These are phyloP conservation scores for Psilopogon haemacephalus DNA, from an alignment of 2,113 vertebrate species.

Conservation along the genomic window DNA sequence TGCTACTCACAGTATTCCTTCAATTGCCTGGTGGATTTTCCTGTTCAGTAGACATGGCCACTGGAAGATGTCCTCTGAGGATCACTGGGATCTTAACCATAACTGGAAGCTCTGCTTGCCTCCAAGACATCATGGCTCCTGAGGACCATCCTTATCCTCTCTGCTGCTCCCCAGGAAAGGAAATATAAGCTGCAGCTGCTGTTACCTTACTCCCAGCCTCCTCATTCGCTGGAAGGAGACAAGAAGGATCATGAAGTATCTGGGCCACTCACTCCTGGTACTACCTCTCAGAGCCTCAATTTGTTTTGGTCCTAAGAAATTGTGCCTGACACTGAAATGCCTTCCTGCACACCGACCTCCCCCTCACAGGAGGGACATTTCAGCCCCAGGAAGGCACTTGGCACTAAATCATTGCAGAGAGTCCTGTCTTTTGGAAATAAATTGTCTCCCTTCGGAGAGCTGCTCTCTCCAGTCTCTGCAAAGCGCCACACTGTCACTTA, in stretches of 20 bases:
- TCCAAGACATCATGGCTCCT: not conserved
- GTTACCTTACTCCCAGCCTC: not conserved
- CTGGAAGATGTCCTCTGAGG: not conserved
- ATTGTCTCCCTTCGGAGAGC: slow-evolving; percentile 44
- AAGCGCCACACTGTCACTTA: slow-evolving; percentile 56
- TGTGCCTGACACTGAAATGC: not conserved
- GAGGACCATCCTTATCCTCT: not conserved
- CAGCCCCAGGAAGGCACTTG: not conserved
- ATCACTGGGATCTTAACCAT: not conserved
- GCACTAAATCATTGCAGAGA: not conserved
- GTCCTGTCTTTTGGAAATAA: slow-evolving; percentile 17
- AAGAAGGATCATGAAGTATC: not conserved
- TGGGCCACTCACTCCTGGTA: not conserved
- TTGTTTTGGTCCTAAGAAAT: not conserved
- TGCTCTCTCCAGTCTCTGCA: not conserved
- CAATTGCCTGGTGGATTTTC: not conserved
- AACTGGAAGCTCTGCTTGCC: fast-evolving
- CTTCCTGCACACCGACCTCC: not conserved
- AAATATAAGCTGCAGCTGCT: not conserved
- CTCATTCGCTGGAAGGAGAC: not conserved
- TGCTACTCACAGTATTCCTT: not conserved
- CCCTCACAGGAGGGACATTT: not conserved
- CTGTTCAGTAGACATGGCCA: not conserved
- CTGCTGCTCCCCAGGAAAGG: not conserved
- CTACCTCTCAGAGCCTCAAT: not conserved